A percentile compares a stretch with the other conserved stretches of the same genome.
phyloP scores from a whole-genome alignment of 2,888 invertebrate genomes.

The Nysson spinosus region DNA sequence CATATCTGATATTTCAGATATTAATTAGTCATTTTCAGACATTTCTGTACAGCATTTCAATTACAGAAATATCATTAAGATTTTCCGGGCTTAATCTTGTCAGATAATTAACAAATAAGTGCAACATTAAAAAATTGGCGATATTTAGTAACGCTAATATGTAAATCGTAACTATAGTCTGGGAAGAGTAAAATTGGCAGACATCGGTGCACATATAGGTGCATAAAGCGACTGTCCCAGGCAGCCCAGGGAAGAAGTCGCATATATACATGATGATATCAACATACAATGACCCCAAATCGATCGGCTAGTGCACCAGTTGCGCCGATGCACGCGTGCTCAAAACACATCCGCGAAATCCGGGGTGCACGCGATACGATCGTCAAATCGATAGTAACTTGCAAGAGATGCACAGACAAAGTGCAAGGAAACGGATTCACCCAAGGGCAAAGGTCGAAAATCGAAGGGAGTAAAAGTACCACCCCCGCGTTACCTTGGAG shows the following conservation, averaged over 20 bases:
- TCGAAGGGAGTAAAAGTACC: slow-evolving; percentile 8
- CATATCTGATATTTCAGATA: too few relatives aligned
- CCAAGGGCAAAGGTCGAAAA: too few relatives aligned
- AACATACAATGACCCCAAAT: slow-evolving; percentile 63
- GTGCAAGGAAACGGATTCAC: neutral
- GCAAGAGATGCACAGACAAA: slow-evolving; percentile 3
- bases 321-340: slow-evolving; percentile 31
- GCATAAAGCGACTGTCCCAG: slow-evolving; percentile 33
- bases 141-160: too few relatives aligned
- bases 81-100: too few relatives aligned
- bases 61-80: too few relatives aligned
- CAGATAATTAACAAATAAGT: too few relatives aligned
- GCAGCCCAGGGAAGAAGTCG: slow-evolving; percentile 43
- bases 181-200: slow-evolving; percentile 6
- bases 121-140: too few relatives aligned
- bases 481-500: neutral
- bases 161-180: too few relatives aligned
- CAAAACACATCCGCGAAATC: slow-evolving; percentile 9
- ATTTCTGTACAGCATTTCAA: too few relatives aligned
- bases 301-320: slow-evolving; percentile 51
- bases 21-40: too few relatives aligned
- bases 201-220: slow-evolving; percentile 7
- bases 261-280: slow-evolving; percentile 27
- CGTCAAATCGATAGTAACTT: slow-evolving; percentile 43
- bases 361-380: slow-evolving; percentile 14